Conservation (phyloP, 2,113 vertebrate genomes). For the Cebidichthys violaceus region DNA sequence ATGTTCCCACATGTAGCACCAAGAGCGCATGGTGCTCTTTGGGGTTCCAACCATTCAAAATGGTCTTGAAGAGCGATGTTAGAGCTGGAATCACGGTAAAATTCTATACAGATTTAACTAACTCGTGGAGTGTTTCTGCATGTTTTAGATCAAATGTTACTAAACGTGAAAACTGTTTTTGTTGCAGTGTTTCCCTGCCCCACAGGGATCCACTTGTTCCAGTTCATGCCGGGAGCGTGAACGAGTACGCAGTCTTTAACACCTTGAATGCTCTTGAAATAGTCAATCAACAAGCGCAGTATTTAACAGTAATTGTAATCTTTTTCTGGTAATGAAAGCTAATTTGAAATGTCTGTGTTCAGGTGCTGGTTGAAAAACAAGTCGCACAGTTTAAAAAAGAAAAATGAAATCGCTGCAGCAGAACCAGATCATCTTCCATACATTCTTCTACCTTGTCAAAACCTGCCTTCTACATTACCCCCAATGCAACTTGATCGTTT, state of each 20-base stretch:
- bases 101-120: neutral
- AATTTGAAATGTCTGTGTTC: neutral
- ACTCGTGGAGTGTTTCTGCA: neutral
- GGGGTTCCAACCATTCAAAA: neutral
- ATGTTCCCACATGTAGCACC: neutral
- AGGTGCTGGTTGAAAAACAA: neutral
- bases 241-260: neutral
- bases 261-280: neutral
- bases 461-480: neutral
- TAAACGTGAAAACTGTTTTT: no score
- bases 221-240: neutral
- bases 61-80: neutral
- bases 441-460: neutral
- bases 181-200: no score
- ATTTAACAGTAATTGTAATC: neutral
- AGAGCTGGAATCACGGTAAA: neutral
- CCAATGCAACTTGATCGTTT: neutral
- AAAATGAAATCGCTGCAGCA: neutral
- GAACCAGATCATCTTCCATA: neutral
- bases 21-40: neutral
- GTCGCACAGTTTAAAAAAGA: neutral
- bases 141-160: neutral
- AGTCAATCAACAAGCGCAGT: neutral
- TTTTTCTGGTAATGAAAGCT: neutral
- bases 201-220: neutral